Conservation (phyloP, 2,113 vertebrate species). For the Thalassarche chlororhynchos region DNA sequence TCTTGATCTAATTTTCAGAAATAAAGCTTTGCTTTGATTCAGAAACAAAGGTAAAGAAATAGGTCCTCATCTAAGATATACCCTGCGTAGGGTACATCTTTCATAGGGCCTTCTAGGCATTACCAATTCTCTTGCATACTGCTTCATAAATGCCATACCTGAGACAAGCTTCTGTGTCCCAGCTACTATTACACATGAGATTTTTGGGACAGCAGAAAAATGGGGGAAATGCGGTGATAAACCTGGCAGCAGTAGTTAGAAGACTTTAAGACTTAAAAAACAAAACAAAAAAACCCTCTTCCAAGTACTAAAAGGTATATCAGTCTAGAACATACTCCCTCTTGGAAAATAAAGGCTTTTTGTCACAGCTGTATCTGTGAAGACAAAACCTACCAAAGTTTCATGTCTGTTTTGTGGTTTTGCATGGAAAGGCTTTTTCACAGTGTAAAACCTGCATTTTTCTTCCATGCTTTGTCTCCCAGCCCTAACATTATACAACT, state of each 20-base stretch:
- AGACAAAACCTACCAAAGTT: neutral
- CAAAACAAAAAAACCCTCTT: neutral
- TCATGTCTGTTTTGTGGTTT: neutral
- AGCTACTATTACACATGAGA: neutral
- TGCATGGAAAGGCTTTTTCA: neutral
- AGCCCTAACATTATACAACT: neutral
- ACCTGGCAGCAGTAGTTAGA: neutral
- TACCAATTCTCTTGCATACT: neutral
- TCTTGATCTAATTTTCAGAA: neutral
- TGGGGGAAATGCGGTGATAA: neutral
- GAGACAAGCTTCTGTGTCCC: neutral
- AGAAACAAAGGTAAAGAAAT: neutral
- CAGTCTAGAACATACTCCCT: neutral
- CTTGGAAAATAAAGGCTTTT: neutral
- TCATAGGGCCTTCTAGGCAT: neutral
- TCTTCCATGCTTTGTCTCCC: neutral
- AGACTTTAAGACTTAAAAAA: neutral
- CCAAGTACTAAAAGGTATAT: neutral
- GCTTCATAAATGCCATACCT: neutral
- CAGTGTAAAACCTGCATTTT: neutral
- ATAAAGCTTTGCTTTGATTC: neutral
- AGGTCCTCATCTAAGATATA: neutral
- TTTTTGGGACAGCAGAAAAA: neutral
- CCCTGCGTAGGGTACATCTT: neutral
- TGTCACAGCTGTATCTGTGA: neutral